phyloP scores from a whole-genome alignment of 2,888 invertebrate species.

The Drosophila meridionalis region DNA sequence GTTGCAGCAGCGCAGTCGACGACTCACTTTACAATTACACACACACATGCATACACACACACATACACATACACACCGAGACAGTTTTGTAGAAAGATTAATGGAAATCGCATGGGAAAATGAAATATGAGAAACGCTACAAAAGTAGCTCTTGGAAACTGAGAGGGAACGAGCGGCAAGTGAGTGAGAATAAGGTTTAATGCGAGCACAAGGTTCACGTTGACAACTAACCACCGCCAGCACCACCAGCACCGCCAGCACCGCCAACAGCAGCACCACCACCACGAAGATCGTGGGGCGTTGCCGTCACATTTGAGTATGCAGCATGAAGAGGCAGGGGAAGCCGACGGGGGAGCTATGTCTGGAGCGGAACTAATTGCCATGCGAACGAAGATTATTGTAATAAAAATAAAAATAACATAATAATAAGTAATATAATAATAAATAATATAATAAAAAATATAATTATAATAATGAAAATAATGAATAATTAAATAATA shows the following conservation, averaged over 20 bases:
- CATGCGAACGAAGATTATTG: conserved; percentile 34
- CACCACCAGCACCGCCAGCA: conserved; percentile 12
- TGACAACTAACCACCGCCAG: conserved; percentile 38
- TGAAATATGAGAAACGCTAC: conserved; percentile 66
- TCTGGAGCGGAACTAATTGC: conserved; percentile 50
- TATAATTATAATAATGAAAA: no score
- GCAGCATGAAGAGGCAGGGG: conserved; percentile 2
- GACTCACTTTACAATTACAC: conserved; percentile 44
- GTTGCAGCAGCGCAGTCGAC: conserved; percentile 9
- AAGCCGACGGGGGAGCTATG: conserved; percentile 25
- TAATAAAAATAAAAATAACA: background rate
- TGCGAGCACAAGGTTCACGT: conserved; percentile 31
- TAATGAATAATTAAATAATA: no score
- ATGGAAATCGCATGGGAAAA: conserved; percentile 71
- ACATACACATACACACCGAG: background rate
- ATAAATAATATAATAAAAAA: no score
- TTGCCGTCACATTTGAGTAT: conserved; percentile 20
- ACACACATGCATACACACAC: conserved; percentile 10
- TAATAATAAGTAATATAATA: no score
- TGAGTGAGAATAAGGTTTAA: conserved; percentile 13
- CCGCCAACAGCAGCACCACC: background rate
- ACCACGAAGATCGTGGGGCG: conserved; percentile 36
- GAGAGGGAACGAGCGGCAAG: conserved; percentile 10
- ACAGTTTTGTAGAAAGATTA: conserved; percentile 53
- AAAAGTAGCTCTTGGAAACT: conserved; percentile 23